These are phyloP conservation scores for Agrochola macilenta DNA, from an alignment of 2,888 invertebrate species.

Conservation along the genomic window DNA sequence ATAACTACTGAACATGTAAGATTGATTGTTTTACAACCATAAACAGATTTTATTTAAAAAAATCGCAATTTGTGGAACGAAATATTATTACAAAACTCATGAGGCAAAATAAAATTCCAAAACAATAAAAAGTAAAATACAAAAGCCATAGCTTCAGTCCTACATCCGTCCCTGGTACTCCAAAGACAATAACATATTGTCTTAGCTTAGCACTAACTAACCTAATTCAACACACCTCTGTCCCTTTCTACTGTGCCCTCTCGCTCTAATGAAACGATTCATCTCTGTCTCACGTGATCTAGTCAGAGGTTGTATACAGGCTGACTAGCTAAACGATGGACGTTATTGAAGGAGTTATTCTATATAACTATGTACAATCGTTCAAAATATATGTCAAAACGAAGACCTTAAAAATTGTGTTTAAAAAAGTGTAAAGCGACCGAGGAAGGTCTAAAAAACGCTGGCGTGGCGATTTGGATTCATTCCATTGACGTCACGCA, in stretches of 20 bases:
- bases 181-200: slow-evolving; percentile 61
- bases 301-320: slow-evolving; percentile 23
- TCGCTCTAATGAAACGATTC: slow-evolving; percentile 60
- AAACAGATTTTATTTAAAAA: background rate
- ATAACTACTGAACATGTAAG: background rate
- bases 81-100: background rate
- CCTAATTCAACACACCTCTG: slow-evolving; percentile 53
- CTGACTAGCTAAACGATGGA: background rate
- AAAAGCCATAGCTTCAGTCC: background rate
- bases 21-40: background rate
- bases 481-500: no score
- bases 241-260: slow-evolving; percentile 34
- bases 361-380: no score
- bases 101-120: background rate
- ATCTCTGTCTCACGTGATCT: slow-evolving; percentile 50
- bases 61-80: background rate
- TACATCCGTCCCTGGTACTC: slow-evolving; percentile 33
- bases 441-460: background rate
- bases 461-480: no score
- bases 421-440: no score
- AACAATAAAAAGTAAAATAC: no score
- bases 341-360: background rate
- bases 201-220: slow-evolving; percentile 57
- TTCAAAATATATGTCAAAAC: no score
- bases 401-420: no score